phyloP scores from a whole-genome alignment of 2,797 vertebrate species.

The Muscicapa striata region DNA sequence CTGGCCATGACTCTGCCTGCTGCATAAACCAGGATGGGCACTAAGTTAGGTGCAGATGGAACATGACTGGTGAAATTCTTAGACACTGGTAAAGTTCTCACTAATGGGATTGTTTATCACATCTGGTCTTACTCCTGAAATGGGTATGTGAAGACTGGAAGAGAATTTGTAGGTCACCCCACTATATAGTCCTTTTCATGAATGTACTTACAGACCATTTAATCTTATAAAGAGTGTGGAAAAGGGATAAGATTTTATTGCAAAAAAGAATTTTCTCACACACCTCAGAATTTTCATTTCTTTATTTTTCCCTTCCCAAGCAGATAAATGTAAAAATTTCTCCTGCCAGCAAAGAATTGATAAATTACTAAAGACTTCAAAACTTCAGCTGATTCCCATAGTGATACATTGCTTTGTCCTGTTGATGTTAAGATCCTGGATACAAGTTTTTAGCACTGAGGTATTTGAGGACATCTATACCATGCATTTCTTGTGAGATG shows the following conservation, averaged over 20 bases:
- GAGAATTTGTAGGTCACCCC: not conserved
- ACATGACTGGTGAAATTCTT: not conserved
- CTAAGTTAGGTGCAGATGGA: not conserved
- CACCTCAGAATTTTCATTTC: not conserved
- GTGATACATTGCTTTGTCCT: not conserved
- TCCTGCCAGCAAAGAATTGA: conserved; percentile 21
- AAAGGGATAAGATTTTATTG: conserved; percentile 4
- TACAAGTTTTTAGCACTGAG: not conserved
- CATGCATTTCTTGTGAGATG: not conserved
- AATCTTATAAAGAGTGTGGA: not conserved
- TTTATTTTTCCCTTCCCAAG: not conserved
- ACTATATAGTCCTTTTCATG: not conserved
- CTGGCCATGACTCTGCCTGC: not conserved
- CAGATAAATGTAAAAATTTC: not conserved
- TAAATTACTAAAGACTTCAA: conserved; percentile 16
- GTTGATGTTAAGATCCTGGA: not conserved
- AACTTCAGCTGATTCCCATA: not conserved
- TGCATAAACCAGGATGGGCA: not conserved
- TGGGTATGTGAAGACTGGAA: not conserved
- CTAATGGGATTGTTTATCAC: not conserved
- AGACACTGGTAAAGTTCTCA: not conserved
- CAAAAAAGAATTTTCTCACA: not conserved
- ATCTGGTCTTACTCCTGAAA: not conserved
- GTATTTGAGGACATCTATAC: not conserved
- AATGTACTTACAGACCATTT: not conserved